phyloP scores from a whole-genome alignment of 2,888 invertebrate species.

The Oconnorella tubifera region DNA sequence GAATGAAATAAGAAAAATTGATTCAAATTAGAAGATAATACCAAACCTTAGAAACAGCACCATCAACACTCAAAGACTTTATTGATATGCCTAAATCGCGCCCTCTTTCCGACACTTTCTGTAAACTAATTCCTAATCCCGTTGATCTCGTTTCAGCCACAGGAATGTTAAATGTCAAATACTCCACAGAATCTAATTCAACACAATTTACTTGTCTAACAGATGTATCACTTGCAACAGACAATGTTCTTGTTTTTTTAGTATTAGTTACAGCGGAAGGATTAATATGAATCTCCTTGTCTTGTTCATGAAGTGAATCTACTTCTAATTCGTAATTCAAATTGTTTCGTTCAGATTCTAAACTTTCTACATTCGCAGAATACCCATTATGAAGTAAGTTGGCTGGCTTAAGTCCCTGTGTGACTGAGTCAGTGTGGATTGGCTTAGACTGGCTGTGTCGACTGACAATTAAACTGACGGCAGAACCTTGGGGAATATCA shows the following conservation, averaged over 20 bases:
- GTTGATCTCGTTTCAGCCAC: background rate
- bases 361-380: too few relatives aligned
- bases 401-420: too few relatives aligned
- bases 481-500: slow-evolving; percentile 76
- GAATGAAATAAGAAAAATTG: too few relatives aligned
- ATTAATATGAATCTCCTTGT: too few relatives aligned
- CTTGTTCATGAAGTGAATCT: too few relatives aligned
- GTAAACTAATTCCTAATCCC: slow-evolving; percentile 8
- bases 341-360: too few relatives aligned
- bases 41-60: slow-evolving; percentile 67
- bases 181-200: background rate
- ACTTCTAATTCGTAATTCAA: background rate
- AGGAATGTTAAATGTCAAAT: slow-evolving; percentile 2
- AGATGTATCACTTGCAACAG: too few relatives aligned
- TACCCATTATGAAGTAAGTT: too few relatives aligned
- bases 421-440: too few relatives aligned
- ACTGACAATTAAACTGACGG: slow-evolving; percentile 77
- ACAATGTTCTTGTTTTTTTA: too few relatives aligned
- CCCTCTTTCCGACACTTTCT: slow-evolving; percentile 6
- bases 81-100: slow-evolving; percentile 88
- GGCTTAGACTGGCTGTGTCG: slow-evolving; percentile 59
- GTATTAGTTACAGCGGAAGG: background rate
- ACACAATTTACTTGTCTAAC: too few relatives aligned
- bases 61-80: slow-evolving; percentile 90
- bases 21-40: too few relatives aligned